phyloP scores from a whole-genome alignment of 2,888 invertebrate genomes.

The Cordilura impudica region DNA sequence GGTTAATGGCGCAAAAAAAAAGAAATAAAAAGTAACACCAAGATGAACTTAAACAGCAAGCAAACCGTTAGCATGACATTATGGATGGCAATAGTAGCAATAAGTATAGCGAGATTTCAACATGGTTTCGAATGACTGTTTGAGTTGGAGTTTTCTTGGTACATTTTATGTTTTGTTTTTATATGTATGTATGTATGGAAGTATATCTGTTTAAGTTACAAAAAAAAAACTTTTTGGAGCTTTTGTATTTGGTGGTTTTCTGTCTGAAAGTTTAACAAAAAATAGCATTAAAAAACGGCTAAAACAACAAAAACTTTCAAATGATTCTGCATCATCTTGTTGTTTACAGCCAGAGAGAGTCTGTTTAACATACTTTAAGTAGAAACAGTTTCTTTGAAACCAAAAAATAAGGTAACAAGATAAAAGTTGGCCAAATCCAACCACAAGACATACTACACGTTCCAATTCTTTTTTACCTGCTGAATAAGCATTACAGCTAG shows the following conservation, averaged over 20 bases:
- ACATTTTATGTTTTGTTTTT: background rate
- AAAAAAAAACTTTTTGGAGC: constrained; percentile 10
- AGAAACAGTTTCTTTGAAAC: too few relatives aligned
- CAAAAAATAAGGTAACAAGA: too few relatives aligned
- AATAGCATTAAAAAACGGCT: constrained; percentile 22
- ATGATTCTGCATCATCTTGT: constrained; percentile 8
- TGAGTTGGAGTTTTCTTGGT: background rate
- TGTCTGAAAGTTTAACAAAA: constrained; percentile 10
- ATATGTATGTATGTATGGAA: background rate
- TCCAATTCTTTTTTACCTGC: too few relatives aligned
- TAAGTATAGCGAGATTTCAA: constrained; percentile 35
- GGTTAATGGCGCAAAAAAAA: background rate
- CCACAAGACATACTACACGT: too few relatives aligned
- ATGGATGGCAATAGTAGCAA: constrained; percentile 16
- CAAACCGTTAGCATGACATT: constrained; percentile 41
- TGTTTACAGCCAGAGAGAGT: constrained; percentile 19
- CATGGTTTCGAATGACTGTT: constrained; percentile 30
- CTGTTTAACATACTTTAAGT: background rate
- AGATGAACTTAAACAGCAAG: constrained; percentile 43
- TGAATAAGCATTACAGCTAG: too few relatives aligned
- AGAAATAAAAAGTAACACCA: constrained; percentile 37
- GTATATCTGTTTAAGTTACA: too few relatives aligned
- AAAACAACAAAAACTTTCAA: constrained; percentile 9
- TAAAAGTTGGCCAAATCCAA: too few relatives aligned
- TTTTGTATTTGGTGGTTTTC: background rate